Base-by-base conservation (phyloP, 2,113 vertebrate species). In the Bufo bufo region DNA sequence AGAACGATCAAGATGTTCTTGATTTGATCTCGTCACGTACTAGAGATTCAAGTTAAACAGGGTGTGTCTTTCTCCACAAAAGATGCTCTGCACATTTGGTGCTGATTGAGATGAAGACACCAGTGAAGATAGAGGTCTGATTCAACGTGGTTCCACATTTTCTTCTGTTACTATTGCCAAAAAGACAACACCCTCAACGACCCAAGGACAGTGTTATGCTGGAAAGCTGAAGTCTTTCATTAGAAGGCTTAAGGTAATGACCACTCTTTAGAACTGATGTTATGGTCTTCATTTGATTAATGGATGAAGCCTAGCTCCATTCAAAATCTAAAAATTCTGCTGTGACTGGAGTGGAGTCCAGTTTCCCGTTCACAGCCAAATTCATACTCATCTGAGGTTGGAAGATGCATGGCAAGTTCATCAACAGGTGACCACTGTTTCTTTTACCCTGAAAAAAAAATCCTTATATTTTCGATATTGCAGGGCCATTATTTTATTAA, bases 11-110 rank as follows among this genome's bases (percentile, higher is more conserved):
- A 77, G 81, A 65, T 88, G 58, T 84, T 83, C 71, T 72, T 50
- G 63, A 74, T 83, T 80, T 80, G 9, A 87, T 78, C 69, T 43
- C 45, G 63, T 79, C 58, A 79, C 23, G 49, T 72, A 81, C 79
- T 83, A 50, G 80, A 66, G 87, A 77, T 66, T 77, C 80, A 14
- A 23, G 80, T 88, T 43, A 77, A 77, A 88, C 87, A 13, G 81
- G 87, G 71, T 84, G 80, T 88, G 87, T 75, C 65, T 56, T 23
- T 3, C 58, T 74, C 10, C 54, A 52, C 33, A 77, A 88, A 88
- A 75, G 66, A 82, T 82, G 77, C 17, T 50, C 10, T 12, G 45
- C 16, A 2, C 71, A 58, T 81, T 81, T 47, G 77, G 43, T 52
- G 56, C 33, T 87, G 86, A 82, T 82, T 63, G 66, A 82, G 54